Evolutionary conservation across 2,888 invertebrate genomes (phyloP).

Genomic region (Tuberolachnus salignus): DNA sequence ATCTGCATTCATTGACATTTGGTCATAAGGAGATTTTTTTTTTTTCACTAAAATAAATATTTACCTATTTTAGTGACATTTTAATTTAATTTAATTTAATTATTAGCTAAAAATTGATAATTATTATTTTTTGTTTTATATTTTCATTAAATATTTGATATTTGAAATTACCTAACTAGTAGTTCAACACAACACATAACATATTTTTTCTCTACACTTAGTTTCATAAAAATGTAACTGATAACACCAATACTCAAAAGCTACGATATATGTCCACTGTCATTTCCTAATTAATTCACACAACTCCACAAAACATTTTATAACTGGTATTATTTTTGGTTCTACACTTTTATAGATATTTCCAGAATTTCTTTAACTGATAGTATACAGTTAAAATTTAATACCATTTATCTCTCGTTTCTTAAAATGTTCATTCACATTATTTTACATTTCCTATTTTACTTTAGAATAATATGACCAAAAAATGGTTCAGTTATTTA

Average conservation of each 20-base stretch:
- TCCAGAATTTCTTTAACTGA: not conserved
- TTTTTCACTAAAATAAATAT: slow-evolving; percentile 33
- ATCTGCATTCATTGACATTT: slow-evolving; percentile 45
- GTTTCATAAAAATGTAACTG: too few species aligned
- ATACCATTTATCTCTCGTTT: not conserved
- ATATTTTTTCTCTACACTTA: not conserved
- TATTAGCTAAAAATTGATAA: slow-evolving; percentile 19
- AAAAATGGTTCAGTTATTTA: slow-evolving; percentile 12
- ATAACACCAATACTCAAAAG: too few species aligned
- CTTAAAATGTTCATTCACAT: not conserved
- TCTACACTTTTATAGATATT: not conserved
- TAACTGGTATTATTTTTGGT: too few species aligned
- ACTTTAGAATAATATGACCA: not conserved
- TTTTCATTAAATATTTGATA: slow-evolving; percentile 11
- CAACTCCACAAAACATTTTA: too few species aligned
- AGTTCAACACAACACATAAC: not conserved
- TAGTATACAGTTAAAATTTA: too few species aligned
- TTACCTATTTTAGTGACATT: slow-evolving; percentile 19
- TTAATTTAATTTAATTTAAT: slow-evolving; percentile 6
- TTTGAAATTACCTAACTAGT: not conserved
- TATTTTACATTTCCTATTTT: not conserved
- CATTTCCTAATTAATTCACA: not conserved
- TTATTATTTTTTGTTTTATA: slow-evolving; percentile 4
- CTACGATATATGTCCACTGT: too few species aligned
- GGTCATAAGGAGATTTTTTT: slow-evolving; percentile 45